A percentile compares a stretch with the other conserved stretches of the same genome.
Conservation (phyloP, 2,797 vertebrate species). For the Smutsia gigantea region DNA sequence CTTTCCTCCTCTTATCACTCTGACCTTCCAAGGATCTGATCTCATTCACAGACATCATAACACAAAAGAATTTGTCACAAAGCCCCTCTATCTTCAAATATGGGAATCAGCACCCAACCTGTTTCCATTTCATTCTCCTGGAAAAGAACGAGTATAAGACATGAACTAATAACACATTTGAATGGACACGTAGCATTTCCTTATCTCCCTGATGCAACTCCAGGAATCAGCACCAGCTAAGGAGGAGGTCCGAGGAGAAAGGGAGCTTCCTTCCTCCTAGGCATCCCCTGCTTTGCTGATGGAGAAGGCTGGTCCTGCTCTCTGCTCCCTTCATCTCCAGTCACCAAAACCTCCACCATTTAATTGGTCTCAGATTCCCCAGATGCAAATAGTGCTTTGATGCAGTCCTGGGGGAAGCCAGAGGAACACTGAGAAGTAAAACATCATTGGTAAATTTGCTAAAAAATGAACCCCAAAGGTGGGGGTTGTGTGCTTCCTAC, state of each 20-base stretch:
- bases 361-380: background rate
- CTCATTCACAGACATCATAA: background rate
- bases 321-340: background rate
- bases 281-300: background rate
- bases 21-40: background rate
- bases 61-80: background rate
- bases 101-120: background rate
- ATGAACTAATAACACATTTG: background rate
- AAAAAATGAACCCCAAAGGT: background rate
- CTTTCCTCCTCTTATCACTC: background rate
- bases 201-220: background rate
- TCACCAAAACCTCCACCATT: background rate
- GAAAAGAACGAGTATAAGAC: background rate
- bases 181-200: background rate
- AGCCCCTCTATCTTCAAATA: background rate
- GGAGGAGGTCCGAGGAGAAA: background rate
- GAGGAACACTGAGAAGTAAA: background rate
- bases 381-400: background rate
- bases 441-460: background rate
- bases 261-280: background rate
- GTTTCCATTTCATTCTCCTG: background rate
- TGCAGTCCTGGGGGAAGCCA: background rate
- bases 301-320: background rate
- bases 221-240: background rate
- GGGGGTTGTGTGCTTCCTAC: background rate